Evolutionary conservation across 2,113 vertebrate genomes (phyloP).

Genomic region (Jaculus jaculus): DNA sequence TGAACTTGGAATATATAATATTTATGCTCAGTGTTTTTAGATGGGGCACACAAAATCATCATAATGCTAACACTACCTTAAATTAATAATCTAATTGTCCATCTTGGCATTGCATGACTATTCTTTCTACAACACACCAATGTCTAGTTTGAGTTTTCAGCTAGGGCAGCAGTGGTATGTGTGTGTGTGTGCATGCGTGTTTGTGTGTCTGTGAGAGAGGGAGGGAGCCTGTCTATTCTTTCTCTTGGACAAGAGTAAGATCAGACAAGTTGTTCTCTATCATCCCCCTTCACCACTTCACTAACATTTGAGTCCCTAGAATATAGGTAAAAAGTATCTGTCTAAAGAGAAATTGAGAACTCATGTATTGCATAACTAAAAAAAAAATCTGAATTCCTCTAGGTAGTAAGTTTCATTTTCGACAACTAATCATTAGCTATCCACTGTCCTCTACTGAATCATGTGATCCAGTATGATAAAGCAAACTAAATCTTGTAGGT

Average conservation of each 20-base stretch:
- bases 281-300: background rate
- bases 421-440: background rate
- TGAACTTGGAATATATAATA: background rate
- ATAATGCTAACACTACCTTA: background rate
- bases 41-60: background rate
- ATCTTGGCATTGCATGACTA: background rate
- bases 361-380: background rate
- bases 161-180: background rate
- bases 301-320: background rate
- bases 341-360: background rate
- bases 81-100: background rate
- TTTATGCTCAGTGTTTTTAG: background rate
- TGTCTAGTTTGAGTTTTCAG: background rate
- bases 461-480: background rate
- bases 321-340: background rate
- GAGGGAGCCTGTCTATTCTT: background rate
- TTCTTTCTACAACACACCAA: background rate
- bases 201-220: background rate
- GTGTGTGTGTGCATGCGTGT: background rate
- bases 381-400: background rate
- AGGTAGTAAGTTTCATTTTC: background rate
- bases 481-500: slow-evolving; percentile 61
- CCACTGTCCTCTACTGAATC: background rate
- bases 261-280: background rate
- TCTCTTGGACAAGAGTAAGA: background rate